Conservation (phyloP, 2,797 vertebrate species). For the Oryzias sinensis region DNA sequence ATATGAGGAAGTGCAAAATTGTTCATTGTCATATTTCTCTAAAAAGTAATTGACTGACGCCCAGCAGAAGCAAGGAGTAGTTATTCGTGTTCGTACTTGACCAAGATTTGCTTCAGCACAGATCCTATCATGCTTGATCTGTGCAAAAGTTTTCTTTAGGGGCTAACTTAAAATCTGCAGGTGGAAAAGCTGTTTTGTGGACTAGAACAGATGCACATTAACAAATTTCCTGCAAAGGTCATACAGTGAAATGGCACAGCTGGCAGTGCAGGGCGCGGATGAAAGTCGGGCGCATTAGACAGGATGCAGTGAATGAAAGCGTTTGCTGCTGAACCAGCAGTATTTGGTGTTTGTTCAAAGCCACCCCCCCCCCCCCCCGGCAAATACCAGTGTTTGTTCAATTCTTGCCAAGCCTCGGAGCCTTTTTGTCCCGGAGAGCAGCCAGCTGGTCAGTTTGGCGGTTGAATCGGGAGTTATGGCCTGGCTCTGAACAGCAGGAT, state of each 20-base stretch:
- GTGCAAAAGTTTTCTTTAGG: conserved; percentile 11
- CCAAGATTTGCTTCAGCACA: not conserved
- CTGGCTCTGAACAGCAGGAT: not conserved
- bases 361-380: conserved; percentile 28
- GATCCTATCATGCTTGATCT: conserved; percentile 3
- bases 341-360: conserved; percentile 70
- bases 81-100: conserved; percentile 28
- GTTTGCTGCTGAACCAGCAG: conserved; percentile 69
- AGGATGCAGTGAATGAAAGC: conserved; percentile 14
- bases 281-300: conserved; percentile 14
- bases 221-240: conserved; percentile 29
- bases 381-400: conserved; percentile 63
- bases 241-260: conserved; percentile 30
- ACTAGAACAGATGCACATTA: conserved; percentile 11
- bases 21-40: conserved; percentile 8
- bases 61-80: conserved; percentile 3
- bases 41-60: conserved; percentile 11
- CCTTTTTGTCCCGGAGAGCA: conserved; percentile 62
- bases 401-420: conserved; percentile 63
- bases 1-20: not conserved
- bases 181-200: not conserved
- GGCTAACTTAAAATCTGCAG: conserved; percentile 12
- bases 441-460: conserved; percentile 59
- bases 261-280: conserved; percentile 8
- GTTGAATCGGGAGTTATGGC: conserved; percentile 41